phyloP scores from a whole-genome alignment of 2,113 vertebrate species.

The Pluvialis apricaria region DNA sequence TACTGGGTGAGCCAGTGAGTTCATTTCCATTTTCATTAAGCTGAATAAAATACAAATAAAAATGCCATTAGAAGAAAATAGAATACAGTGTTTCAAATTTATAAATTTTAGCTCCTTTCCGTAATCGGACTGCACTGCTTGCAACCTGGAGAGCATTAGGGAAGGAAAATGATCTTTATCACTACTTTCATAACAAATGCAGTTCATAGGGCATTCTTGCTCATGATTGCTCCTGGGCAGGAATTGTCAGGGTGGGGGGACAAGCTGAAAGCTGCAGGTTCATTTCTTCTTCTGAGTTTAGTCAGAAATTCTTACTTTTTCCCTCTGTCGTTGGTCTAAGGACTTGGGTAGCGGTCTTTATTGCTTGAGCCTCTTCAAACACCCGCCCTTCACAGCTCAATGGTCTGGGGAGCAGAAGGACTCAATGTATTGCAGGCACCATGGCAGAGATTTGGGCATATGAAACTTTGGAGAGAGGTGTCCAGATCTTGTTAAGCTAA shows the following conservation, averaged over 20 bases:
- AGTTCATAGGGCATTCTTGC: not conserved
- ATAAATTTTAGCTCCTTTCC: not conserved
- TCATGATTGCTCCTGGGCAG: not conserved
- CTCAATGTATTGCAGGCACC: not conserved
- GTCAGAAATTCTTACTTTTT: not conserved
- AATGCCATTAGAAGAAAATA: not conserved
- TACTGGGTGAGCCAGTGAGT: not conserved
- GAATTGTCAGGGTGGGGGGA: not conserved
- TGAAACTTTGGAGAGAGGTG: not conserved
- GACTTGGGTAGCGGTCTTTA: not conserved
- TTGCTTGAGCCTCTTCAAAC: not conserved
- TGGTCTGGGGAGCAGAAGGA: not conserved
- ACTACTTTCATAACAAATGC: not conserved
- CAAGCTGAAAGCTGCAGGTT: not conserved
- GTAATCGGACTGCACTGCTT: not conserved
- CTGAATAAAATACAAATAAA: not conserved
- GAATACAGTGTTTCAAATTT: not conserved
- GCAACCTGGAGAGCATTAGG: not conserved
- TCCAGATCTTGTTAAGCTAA: not conserved
- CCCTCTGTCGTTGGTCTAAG: not conserved
- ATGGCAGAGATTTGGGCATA: not conserved
- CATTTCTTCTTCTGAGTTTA: not conserved
- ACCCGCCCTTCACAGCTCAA: not conserved
- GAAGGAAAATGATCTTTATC: not conserved
- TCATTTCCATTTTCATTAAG: not conserved